Base-by-base conservation (phyloP, 2,888 invertebrate species). In the Cephalotes varians region DNA sequence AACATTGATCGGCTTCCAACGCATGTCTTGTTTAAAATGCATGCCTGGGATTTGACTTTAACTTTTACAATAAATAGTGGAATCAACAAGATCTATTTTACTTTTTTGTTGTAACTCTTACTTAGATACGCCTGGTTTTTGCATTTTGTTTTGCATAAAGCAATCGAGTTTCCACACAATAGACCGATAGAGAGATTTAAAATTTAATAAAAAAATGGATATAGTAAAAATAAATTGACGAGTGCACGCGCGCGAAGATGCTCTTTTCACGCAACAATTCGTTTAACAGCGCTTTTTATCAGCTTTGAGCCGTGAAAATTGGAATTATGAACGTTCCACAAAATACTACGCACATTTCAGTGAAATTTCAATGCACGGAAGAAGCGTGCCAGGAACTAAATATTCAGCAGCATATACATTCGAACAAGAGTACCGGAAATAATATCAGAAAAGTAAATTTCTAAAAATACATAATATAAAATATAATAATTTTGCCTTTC, bases 331-430 rank as follows among this genome's bases (percentile, higher is more conserved):
- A 25, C 28, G 28, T 34, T 37, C 12, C 6, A 62, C 47, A 79
- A 77, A 77, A 21, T 12, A 34, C n/a, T n/a, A n/a, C n/a, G n/a
- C 12, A 18, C 15, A 6, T 15, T 77, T 82, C 62, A 25, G 34
- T n/a, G 40, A 40, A 28, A 51, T 44, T 77, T 69, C 34, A 82
- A 56, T 34, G 71, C 21, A 56, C 44, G 25, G 6, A 62, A 40
- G n/a, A 37, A 49, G n/a, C n/a, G 2, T 54, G 21, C 2, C 15
- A 40, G 31, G 28, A 67, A 76, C 21, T 64, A 54, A 9, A 18
- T 25, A 18, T 34, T 40, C 51, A 15, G n/a, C n/a, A 67, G 44
- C 15, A 34, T n/a, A 15, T 18, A 21, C 25, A 65, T 21, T 15
- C 37, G 15, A 54, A 37, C 0, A 28, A 37, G 5, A 31, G 15